phyloP scores from a whole-genome alignment of 2,113 vertebrate genomes.

The Anoura caudifer region DNA sequence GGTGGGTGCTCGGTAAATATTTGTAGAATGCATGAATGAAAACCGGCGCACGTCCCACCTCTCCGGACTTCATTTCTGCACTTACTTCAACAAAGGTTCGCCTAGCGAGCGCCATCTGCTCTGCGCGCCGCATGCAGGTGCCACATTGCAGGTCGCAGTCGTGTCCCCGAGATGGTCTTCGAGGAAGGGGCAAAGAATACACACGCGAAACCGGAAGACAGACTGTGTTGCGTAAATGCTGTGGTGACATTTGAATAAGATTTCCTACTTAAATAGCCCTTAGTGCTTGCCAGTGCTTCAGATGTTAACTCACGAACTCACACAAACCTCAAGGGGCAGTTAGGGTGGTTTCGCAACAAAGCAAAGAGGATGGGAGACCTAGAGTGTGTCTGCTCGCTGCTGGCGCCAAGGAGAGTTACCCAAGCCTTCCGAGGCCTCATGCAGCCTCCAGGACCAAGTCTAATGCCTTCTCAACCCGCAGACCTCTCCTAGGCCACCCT shows the following conservation, averaged over 20 bases:
- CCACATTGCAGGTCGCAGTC: not conserved
- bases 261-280: not conserved
- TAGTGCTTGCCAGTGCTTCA: not conserved
- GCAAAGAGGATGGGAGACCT: not conserved
- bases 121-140: not conserved
- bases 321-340: not conserved
- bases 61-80: not conserved
- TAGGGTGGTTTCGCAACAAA: too few species aligned
- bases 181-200: not conserved
- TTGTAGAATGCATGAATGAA: not conserved
- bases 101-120: not conserved
- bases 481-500: not conserved
- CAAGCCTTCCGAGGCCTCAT: not conserved
- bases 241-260: not conserved
- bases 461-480: not conserved
- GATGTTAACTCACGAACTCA: not conserved
- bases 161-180: not conserved
- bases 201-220: too few species aligned
- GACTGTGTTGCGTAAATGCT: not conserved
- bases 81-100: not conserved
- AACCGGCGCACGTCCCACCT: not conserved
- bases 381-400: not conserved
- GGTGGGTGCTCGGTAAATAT: conserved; percentile 35
- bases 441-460: not conserved
- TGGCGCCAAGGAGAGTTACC: not conserved